Base-by-base conservation (phyloP, 2,113 vertebrate genomes). In the Amblyopsis rosae region DNA sequence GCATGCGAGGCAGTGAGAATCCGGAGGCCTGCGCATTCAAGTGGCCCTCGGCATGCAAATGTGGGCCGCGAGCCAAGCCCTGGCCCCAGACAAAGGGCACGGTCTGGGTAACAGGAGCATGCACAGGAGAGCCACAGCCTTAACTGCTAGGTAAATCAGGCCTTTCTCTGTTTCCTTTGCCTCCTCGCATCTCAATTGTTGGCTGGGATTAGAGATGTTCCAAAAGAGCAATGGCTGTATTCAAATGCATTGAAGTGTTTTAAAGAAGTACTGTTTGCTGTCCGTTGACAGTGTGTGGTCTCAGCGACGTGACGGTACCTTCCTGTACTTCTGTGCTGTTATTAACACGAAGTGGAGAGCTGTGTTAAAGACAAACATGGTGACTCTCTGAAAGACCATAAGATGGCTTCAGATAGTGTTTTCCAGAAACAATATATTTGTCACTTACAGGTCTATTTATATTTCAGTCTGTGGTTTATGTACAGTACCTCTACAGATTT, bases 1-100 rank as follows among this genome's bases (percentile, higher is more conserved):
- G 92, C 93, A 93, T 93, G 91, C 75, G 86, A 92, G 93, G 84
- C 85, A 91, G 82, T 90, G 86, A 90, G 79, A 92, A 90, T 91
- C 91, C 85, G 74, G 85, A 58, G 73, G 85, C 71, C 80, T 87
- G 78, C 85, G 62, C 81, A 92, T 91, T 93, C 89, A 92, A 89
- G 88, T 90, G 85, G 89, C 84, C 88, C 88, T 84, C 83, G 69
- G 70, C 81, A 93, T 93, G 93, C 92, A 93, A 93, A 93, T 92
- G 5, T 17, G 70, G 67, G 69, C 56, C 70, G 65, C 62, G 61
- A 62, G 82, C 85, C 81, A 79, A 87, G 79, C 82, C 86, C 75
- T 70, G 66, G 77, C 47, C 65, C 69, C 63, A 79, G 76, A 82
- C 77, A 87, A 81, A 90, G 80, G 83, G 62, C 90, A 82, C 59